phyloP scores from a whole-genome alignment of 2,888 invertebrate species.

The Diachrysia chrysitis region DNA sequence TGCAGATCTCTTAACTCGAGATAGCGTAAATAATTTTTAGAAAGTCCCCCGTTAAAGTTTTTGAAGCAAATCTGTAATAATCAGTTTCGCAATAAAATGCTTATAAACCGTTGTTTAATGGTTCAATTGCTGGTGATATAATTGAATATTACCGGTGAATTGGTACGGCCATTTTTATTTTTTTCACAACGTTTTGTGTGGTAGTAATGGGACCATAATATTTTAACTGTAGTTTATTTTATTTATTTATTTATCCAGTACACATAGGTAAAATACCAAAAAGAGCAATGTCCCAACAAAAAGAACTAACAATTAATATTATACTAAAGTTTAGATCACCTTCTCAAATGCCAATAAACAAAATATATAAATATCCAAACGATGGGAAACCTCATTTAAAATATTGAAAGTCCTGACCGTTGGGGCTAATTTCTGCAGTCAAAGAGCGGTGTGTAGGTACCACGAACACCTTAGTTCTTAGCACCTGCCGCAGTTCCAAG shows the following conservation, averaged over 20 bases:
- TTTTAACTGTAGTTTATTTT: not conserved
- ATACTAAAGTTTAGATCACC: too few relatives aligned
- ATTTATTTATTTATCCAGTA: not conserved
- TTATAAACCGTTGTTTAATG: conserved; percentile 43
- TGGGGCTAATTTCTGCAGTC: too few relatives aligned
- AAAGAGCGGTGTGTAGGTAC: too few relatives aligned
- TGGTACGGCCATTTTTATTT: not conserved
- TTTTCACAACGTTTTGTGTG: not conserved
- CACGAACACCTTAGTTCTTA: too few relatives aligned
- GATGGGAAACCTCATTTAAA: too few relatives aligned
- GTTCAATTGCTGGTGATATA: conserved; percentile 35
- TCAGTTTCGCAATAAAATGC: conserved; percentile 45
- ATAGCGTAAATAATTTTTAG: conserved; percentile 61
- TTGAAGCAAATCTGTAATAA: conserved; percentile 45
- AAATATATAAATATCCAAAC: too few relatives aligned
- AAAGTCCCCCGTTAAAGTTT: conserved; percentile 60
- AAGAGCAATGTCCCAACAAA: too few relatives aligned
- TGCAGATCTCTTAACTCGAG: conserved; percentile 43
- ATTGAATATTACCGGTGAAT: conserved; percentile 4
- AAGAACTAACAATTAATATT: too few relatives aligned
- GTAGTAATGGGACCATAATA: not conserved
- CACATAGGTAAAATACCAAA: too few relatives aligned
- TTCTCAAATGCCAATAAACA: too few relatives aligned
- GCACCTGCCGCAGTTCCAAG: too few relatives aligned
- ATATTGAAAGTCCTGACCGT: too few relatives aligned